Base-by-base conservation (phyloP, 2,888 invertebrate species). In the Entomobrya proxima region DNA sequence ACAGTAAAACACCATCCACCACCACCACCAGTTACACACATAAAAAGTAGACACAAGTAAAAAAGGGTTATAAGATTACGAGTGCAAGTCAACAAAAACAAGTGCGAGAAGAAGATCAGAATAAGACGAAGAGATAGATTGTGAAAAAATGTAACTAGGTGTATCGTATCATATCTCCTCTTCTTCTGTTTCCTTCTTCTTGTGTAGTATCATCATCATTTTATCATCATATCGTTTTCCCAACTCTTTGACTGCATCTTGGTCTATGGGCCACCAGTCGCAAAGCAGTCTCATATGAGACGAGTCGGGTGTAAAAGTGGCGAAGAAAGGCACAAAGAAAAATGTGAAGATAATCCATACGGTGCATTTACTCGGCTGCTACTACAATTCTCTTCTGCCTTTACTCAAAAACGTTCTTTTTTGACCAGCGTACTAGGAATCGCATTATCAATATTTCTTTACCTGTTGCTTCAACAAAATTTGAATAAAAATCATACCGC, bases 181-280 rank as follows among this genome's bases (percentile, higher is more conserved):
- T n/a, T n/a, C n/a, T n/a, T n/a, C n/a, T n/a, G n/a, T n/a, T n/a
- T n/a, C n/a, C n/a, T n/a, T n/a, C n/a, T n/a, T n/a, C n/a, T n/a
- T n/a, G n/a, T n/a, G n/a, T n/a, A n/a, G n/a, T n/a, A 69, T 78
- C 40, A 69, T 24, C 21, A 72, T 44, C 30, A 64, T 72, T n/a
- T n/a, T 52, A 55, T 55, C 79, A 55, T 69, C 52, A 37, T 32
- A 64, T 24, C 52, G 27, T 78, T 58, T 37, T 44, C 50, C 55
- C 18, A 85, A 78, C 84, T 85, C 85, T 85, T 85, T 85, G 85
- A 85, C 79, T 85, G 85, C 85, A 79, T 85, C 79, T 85, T 85
- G 79, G 85, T 85, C 85, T 85, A 79, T 85, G 85, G 85, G 79
- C 85, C 85, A 85, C 85, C 85, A 85, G 85, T 85, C 85, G 67